These are phyloP conservation scores for Gortyna flavago DNA, from an alignment of 2,888 invertebrate species.

Conservation along the genomic window DNA sequence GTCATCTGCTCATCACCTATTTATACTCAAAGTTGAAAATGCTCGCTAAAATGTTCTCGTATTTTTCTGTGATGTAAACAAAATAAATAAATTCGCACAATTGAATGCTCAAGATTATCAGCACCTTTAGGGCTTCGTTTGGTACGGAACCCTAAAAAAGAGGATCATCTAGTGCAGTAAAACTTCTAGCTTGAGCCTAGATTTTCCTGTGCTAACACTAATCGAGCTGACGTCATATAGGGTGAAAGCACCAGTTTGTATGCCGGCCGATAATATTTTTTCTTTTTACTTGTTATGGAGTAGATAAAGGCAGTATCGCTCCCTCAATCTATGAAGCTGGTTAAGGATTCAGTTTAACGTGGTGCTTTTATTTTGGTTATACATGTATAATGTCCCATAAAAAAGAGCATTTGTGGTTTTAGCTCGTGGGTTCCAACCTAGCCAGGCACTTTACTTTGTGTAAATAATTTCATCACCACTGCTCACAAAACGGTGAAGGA, in stretches of 20 bases:
- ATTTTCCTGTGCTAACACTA: slow-evolving; percentile 46
- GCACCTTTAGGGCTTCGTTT: neutral
- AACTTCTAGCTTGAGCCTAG: slow-evolving; percentile 54
- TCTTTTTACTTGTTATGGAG: neutral
- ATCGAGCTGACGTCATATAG: slow-evolving; percentile 51
- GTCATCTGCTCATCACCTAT: too few relatives aligned
- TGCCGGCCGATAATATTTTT: neutral
- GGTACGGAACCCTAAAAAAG: slow-evolving; percentile 9
- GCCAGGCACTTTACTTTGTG: too few relatives aligned
- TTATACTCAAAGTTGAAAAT: too few relatives aligned
- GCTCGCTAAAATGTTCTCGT: too few relatives aligned
- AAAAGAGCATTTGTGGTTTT: too few relatives aligned
- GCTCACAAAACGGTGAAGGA: too few relatives aligned
- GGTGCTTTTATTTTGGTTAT: neutral
- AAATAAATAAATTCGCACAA: too few relatives aligned
- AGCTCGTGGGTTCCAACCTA: too few relatives aligned
- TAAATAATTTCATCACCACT: too few relatives aligned
- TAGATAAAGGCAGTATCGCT: neutral
- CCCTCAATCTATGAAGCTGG: neutral
- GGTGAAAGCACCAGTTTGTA: slow-evolving; percentile 33
- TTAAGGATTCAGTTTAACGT: neutral
- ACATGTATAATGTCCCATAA: too few relatives aligned
- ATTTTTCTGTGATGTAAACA: too few relatives aligned
- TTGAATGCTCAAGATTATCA: too few relatives aligned
- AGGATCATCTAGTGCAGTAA: slow-evolving; percentile 29